A percentile compares a stretch with the other conserved stretches of the same genome.
Conservation (phyloP, 1,140 invertebrate genomes). For the Hyposmocoma kahamanoa region DNA sequence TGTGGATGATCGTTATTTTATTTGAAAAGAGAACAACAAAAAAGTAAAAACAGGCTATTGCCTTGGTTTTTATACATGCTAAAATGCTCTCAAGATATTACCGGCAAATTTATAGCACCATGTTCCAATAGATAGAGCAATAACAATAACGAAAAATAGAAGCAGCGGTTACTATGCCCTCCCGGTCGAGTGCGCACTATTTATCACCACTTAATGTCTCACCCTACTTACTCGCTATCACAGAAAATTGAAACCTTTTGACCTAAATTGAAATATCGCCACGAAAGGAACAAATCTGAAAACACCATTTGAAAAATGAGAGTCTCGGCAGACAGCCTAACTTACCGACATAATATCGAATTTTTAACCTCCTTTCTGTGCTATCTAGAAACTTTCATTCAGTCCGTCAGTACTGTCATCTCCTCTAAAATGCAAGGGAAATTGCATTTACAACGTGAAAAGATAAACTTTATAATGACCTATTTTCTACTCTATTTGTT, state of each 20-base stretch:
- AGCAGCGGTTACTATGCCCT: not conserved
- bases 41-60: no score
- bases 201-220: conserved; percentile 10
- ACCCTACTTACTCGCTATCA: conserved; percentile 19
- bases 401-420: conserved; percentile 11
- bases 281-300: conserved; percentile 29
- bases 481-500: conserved; percentile 12
- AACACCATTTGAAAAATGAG: conserved; percentile 24
- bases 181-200: conserved; percentile 2
- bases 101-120: no score
- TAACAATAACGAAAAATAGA: not conserved
- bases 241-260: conserved; percentile 36
- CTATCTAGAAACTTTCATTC: conserved; percentile 21
- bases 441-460: conserved; percentile 14
- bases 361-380: conserved; percentile 12
- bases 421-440: conserved; percentile 16
- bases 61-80: no score
- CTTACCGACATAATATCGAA: conserved; percentile 21
- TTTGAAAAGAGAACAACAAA: not conserved
- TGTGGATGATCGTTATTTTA: not conserved
- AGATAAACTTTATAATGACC: conserved; percentile 11
- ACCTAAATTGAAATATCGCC: conserved; percentile 32
- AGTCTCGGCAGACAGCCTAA: conserved; percentile 10
- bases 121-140: no score
- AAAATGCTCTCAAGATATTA: no score